These are phyloP conservation scores for Mylabris phalerata DNA, from an alignment of 1,140 invertebrate species.

Conservation along the genomic window DNA sequence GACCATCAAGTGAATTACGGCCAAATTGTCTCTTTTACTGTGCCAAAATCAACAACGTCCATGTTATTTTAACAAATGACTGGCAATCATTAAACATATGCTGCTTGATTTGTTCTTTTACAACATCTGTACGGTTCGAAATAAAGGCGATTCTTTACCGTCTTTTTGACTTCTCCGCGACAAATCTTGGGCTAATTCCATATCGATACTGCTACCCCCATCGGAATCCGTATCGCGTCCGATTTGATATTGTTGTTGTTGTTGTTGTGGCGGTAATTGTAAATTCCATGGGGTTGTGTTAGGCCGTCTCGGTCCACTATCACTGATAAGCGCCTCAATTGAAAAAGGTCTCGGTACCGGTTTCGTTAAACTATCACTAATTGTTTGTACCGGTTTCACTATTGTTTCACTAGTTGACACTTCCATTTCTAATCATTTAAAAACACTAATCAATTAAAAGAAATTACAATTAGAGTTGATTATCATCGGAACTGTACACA, in stretches of 20 bases:
- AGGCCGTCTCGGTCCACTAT: constrained; percentile 26
- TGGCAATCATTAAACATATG: too few relatives aligned
- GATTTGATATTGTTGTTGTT: constrained; percentile 21
- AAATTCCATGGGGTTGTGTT: constrained; percentile 18
- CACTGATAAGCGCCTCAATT: constrained; percentile 41
- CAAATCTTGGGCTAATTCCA: constrained; percentile 40
- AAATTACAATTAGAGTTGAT: too few relatives aligned
- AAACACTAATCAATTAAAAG: background rate
- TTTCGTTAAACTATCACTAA: constrained; percentile 27
- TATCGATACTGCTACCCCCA: constrained; percentile 33
- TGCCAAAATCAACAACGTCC: too few relatives aligned
- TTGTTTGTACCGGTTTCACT: constrained; percentile 4
- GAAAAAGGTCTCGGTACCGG: constrained; percentile 41
- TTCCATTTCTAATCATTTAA: constrained; percentile 19
- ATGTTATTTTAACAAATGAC: too few relatives aligned
- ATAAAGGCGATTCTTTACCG: constrained; percentile 9
- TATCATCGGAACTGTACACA: background rate
- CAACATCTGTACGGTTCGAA: too few relatives aligned
- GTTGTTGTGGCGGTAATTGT: constrained; percentile 15
- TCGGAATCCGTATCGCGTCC: constrained; percentile 38
- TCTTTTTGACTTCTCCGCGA: constrained; percentile 39
- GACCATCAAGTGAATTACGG: too few relatives aligned
- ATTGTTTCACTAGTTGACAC: constrained; percentile 12
- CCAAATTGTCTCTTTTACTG: too few relatives aligned
- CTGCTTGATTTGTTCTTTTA: too few relatives aligned